These are phyloP conservation scores for Indicator indicator DNA, from an alignment of 2,113 vertebrate species.

Conservation along the genomic window DNA sequence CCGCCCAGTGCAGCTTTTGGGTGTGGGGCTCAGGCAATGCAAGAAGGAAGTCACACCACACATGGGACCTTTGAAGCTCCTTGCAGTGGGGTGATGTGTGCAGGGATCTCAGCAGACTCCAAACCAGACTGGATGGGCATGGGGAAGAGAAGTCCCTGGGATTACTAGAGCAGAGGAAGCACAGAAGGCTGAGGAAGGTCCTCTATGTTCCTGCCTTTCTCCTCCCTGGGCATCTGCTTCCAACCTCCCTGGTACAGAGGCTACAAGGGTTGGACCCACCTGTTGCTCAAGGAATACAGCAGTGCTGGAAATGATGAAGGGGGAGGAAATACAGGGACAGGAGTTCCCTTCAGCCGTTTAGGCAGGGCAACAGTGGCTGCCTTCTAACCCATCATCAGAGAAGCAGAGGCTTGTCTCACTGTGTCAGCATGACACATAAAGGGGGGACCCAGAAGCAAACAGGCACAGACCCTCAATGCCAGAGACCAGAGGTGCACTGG, in stretches of 20 bases:
- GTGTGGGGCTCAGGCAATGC: background rate
- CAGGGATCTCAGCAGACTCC: background rate
- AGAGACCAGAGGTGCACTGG: background rate
- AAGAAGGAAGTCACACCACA: background rate
- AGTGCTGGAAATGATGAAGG: background rate
- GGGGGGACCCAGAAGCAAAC: background rate
- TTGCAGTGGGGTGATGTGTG: background rate
- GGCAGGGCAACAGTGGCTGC: background rate
- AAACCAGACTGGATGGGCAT: accelerated
- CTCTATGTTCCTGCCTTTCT: background rate
- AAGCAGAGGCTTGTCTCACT: background rate
- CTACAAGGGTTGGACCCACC: too few species aligned
- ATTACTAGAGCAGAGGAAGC: background rate
- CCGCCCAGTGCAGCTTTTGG: background rate
- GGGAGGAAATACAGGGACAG: background rate
- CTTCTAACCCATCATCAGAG: background rate
- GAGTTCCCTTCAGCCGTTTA: background rate
- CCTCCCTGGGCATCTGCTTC: background rate
- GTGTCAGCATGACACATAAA: background rate
- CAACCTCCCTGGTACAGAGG: too few species aligned
- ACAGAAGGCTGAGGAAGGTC: background rate
- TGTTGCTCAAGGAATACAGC: background rate
- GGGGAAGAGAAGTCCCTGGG: background rate
- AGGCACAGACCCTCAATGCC: accelerated
- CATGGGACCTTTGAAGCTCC: background rate